These are phyloP conservation scores for Oncorhynchus masou DNA, from an alignment of 2,113 vertebrate species.

Conservation along the genomic window DNA sequence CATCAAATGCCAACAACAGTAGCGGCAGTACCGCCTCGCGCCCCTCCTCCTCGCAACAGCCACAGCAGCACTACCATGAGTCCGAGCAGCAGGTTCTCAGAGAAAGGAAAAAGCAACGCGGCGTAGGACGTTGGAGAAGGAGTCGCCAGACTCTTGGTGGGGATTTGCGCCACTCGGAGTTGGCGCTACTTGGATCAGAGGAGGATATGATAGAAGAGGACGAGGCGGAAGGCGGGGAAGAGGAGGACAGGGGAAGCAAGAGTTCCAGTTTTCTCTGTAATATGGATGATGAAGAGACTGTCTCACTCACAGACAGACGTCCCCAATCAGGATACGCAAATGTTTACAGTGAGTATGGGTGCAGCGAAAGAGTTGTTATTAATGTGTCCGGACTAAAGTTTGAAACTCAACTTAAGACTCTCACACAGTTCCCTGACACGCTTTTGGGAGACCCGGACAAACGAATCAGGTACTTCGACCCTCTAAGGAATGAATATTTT, in stretches of 20 bases:
- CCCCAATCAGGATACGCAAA: constrained; percentile 85
- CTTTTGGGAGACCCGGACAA: constrained; percentile 91
- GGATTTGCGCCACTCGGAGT: constrained; percentile 87
- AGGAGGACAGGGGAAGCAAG: constrained; percentile 58
- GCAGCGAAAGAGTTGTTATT: constrained; percentile 94
- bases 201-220: constrained; percentile 87
- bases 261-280: constrained; percentile 79
- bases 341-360: constrained; percentile 86
- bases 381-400: constrained; percentile 96
- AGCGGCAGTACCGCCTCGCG: constrained; percentile 68
- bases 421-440: constrained; percentile 95
- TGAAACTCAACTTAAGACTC: constrained; percentile 93
- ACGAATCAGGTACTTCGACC: constrained; percentile 94
- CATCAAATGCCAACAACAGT: constrained; percentile 66
- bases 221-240: constrained; percentile 72
- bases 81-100: constrained; percentile 68
- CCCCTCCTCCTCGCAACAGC: constrained; percentile 56
- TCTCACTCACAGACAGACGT: constrained; percentile 81
- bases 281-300: constrained; percentile 84
- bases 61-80: constrained; percentile 66
- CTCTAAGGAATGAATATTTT: constrained; percentile 96
- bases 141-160: constrained; percentile 69
- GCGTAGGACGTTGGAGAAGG: constrained; percentile 73
- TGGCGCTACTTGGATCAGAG: constrained; percentile 92
- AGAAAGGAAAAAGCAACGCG: constrained; percentile 74